phyloP scores from a whole-genome alignment of 2,888 invertebrate species.

The Drosophila basisetae region DNA sequence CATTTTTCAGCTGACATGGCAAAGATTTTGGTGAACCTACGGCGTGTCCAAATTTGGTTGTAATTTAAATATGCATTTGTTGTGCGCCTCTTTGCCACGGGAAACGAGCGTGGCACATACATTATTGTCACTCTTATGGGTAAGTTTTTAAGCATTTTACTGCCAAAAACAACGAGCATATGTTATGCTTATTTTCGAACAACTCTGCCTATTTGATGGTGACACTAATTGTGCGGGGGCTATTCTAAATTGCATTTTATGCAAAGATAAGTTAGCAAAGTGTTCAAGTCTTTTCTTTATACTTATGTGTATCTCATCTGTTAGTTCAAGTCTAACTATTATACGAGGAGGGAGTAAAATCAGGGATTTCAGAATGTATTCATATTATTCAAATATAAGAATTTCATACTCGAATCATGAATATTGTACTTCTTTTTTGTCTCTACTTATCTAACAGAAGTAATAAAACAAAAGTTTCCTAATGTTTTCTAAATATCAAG shows the following conservation, averaged over 20 bases:
- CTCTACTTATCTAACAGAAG: background rate
- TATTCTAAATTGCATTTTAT: background rate
- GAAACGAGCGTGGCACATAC: constrained; percentile 13
- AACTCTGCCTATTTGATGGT: background rate
- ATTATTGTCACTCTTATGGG: constrained; percentile 29
- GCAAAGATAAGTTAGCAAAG: background rate
- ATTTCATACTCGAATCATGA: background rate
- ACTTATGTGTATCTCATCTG: background rate
- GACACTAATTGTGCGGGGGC: background rate
- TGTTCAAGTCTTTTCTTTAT: background rate
- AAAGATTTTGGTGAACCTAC: constrained; percentile 58
- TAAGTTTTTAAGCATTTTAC: constrained; percentile 10
- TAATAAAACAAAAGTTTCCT: background rate
- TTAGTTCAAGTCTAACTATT: background rate
- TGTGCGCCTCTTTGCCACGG: constrained; percentile 25
- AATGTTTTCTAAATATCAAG: background rate
- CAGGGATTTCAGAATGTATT: background rate
- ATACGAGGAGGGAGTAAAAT: no score
- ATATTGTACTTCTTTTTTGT: background rate
- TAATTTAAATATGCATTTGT: constrained; percentile 70
- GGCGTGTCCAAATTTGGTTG: constrained; percentile 57
- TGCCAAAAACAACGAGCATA: constrained; percentile 3
- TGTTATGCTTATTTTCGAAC: background rate
- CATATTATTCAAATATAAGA: background rate
- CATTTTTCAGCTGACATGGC: constrained; percentile 54